Base-by-base conservation (phyloP, 2,888 invertebrate genomes). In the Seira sanloemensis region DNA sequence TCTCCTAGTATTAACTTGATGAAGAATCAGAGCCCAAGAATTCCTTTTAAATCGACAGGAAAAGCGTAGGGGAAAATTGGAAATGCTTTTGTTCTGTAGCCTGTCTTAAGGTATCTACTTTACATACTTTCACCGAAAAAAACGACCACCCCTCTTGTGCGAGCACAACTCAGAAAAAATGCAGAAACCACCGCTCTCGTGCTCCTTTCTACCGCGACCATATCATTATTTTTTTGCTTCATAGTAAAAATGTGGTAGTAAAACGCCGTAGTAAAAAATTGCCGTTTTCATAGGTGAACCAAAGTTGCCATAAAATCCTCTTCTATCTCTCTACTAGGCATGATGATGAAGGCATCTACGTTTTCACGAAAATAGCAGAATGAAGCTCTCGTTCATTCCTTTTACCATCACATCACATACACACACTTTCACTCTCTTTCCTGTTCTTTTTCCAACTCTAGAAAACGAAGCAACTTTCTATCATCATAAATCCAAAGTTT, bases 401-500 rank as follows among this genome's bases (percentile, higher is more conserved):
- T 78, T 78, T 84, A 78, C 84, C 84, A 76, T 74, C 71, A 73
- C n/a, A n/a, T n/a, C n/a, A n/a, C n/a, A n/a, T 76, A 65, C 66
- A 82, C 77, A 77, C 78, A 78, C 84, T 77, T 76, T 86, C 86
- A 77, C 84, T 86, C 86, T 80, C 78, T 84, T 84, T 84, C 82
- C 76, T 69, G 85, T 76, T 83, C 78, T 71, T 71, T 50, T 77
- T 74, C n/a, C n/a, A n/a, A n/a, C n/a, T 58, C 77, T 72, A 73
- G 37, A 37, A 58, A 58, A 73, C 80, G 27, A 18, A 58, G 2
- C 58, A 84, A 86, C 83, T 81, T 77, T 84, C 81, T 74, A 77
- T 84, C 84, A 86, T 86, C 86, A 86, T 86, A 86, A 86, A 86
- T 86, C 86, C 81, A 84, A 86, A 86, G 84, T 86, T 86, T 86